phyloP scores from a whole-genome alignment of 2,888 invertebrate species.

The Parthenolecanium corni region DNA sequence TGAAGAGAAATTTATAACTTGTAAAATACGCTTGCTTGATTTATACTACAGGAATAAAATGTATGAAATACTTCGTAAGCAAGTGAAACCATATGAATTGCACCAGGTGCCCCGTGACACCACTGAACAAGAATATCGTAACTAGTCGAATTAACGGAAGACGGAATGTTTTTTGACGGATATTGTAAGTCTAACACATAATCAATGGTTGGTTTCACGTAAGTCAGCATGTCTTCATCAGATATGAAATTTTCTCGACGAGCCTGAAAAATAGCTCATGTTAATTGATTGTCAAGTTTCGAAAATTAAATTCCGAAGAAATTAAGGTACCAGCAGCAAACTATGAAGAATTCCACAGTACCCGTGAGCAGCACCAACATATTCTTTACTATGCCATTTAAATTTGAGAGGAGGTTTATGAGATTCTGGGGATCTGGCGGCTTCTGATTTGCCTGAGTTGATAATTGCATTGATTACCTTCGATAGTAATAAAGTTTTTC shows the following conservation, averaged over 20 bases:
- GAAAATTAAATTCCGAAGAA: not conserved
- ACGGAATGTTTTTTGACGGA: slow-evolving; percentile 61
- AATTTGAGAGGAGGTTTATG: slow-evolving; percentile 59
- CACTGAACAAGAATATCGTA: slow-evolving; percentile 74
- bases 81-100: slow-evolving; percentile 55
- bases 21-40: not conserved
- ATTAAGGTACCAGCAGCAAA: slow-evolving; percentile 54
- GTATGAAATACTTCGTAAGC: slow-evolving; percentile 49
- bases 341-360: slow-evolving; percentile 71
- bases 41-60: not conserved
- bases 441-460: slow-evolving; percentile 47
- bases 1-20: not conserved
- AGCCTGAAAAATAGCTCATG: slow-evolving; percentile 40
- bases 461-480: slow-evolving; percentile 36
- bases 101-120: slow-evolving; percentile 91
- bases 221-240: slow-evolving; percentile 45
- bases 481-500: not conserved
- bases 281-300: not conserved
- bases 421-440: slow-evolving; percentile 39
- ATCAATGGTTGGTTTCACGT: slow-evolving; percentile 53
- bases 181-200: slow-evolving; percentile 49
- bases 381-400: slow-evolving; percentile 75
- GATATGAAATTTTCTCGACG: slow-evolving; percentile 43
- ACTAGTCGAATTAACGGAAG: slow-evolving; percentile 52
- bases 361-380: slow-evolving; percentile 84